These are phyloP conservation scores for Phallusia fumigata DNA, from an alignment of 23 tunicate species.

Conservation along the genomic window DNA sequence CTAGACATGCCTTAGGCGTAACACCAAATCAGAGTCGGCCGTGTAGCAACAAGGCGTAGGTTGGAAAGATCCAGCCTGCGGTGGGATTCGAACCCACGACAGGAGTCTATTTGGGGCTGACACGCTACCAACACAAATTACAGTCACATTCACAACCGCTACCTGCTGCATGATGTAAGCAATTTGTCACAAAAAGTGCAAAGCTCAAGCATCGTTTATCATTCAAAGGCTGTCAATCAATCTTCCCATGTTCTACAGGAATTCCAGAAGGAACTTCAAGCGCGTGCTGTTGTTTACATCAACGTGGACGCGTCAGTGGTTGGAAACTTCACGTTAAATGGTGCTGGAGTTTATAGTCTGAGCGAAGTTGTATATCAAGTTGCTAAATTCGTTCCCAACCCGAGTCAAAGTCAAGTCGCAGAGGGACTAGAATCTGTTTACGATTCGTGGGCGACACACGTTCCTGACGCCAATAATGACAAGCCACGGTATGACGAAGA, in stretches of 20 bases:
- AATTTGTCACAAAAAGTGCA: too few relatives aligned
- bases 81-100: too few relatives aligned
- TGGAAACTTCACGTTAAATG: conserved; percentile 46
- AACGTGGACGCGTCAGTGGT: conserved; percentile 47
- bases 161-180: too few relatives aligned
- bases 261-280: conserved; percentile 40
- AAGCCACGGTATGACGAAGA: background rate
- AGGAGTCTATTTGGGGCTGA: too few relatives aligned
- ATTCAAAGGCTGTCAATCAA: too few relatives aligned
- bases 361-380: conserved; percentile 34
- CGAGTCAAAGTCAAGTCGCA: conserved; percentile 23
- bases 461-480: conserved; percentile 2
- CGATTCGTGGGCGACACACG: conserved; percentile 41
- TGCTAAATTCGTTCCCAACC: conserved; percentile 48
- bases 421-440: conserved; percentile 29
- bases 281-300: conserved; percentile 63
- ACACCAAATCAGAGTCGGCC: too few relatives aligned
- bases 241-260: conserved; percentile 19
- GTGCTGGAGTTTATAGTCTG: conserved; percentile 39
- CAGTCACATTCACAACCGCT: too few relatives aligned
- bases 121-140: too few relatives aligned
- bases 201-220: too few relatives aligned
- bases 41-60: too few relatives aligned
- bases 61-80: too few relatives aligned
- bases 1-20: too few relatives aligned